Evolutionary conservation across 2,113 vertebrate species (phyloP).

Genomic region (Clarias gariepinus): DNA sequence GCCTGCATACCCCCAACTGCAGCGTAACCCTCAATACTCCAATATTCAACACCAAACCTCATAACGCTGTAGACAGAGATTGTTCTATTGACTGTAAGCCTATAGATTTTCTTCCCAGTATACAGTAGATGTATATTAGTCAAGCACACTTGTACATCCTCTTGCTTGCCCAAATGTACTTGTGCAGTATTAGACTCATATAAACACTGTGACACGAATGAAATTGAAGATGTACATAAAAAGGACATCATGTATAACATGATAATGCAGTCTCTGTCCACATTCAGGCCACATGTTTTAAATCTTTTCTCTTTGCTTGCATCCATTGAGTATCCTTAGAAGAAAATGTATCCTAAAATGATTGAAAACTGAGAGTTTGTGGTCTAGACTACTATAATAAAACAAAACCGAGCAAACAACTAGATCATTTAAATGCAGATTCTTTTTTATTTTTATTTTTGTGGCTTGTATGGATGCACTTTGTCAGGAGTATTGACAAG

Average conservation of each 20-base stretch:
- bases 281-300: not conserved
- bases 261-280: not conserved
- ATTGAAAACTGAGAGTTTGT: not conserved
- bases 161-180: not conserved
- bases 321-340: not conserved
- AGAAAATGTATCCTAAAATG: not conserved
- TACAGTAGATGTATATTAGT: too few species aligned
- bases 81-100: not conserved
- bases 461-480: not conserved
- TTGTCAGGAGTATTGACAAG: slow-evolving; percentile 37
- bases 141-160: not conserved
- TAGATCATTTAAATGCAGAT: slow-evolving; percentile 22
- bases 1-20: not conserved
- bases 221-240: not conserved
- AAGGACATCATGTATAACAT: not conserved
- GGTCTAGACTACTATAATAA: not conserved
- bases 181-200: not conserved
- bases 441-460: slow-evolving; percentile 15
- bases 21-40: not conserved
- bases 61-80: not conserved
- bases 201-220: not conserved
- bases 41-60: not conserved
- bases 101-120: too few species aligned
- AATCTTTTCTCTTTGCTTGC: not conserved
- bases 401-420: not conserved